These are phyloP conservation scores for Myodes glareolus DNA, from an alignment of 2,113 vertebrate species.

Conservation along the genomic window DNA sequence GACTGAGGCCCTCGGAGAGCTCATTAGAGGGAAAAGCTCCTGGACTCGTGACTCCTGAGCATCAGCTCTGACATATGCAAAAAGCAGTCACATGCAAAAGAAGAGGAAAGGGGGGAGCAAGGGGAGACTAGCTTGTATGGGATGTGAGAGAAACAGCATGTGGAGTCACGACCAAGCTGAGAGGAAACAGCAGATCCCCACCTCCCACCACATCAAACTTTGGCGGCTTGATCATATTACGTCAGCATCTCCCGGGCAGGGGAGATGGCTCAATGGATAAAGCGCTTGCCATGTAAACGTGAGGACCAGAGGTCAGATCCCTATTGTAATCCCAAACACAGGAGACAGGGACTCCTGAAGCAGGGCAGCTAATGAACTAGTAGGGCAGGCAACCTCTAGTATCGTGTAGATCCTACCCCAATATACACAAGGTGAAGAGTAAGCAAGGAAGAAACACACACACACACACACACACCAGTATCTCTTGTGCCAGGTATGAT, in stretches of 20 bases:
- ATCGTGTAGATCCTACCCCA: neutral
- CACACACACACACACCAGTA: neutral
- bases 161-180: neutral
- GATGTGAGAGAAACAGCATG: accelerated
- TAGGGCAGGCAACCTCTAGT: neutral
- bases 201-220: neutral
- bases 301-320: neutral
- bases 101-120: neutral
- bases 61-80: slow-evolving; percentile 64
- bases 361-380: neutral
- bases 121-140: neutral
- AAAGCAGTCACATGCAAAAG: slow-evolving; percentile 38
- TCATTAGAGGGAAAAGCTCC: slow-evolving; percentile 88
- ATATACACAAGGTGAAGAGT: neutral
- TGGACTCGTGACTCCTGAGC: slow-evolving; percentile 74
- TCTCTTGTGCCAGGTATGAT: neutral
- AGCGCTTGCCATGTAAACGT: neutral
- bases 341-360: neutral
- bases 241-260: neutral
- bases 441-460: neutral
- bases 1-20: slow-evolving; percentile 84
- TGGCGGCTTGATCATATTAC: neutral
- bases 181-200: neutral
- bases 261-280: neutral
- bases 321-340: neutral